Conservation (phyloP, 2,113 vertebrate species). For the Prietella phreatophila region DNA sequence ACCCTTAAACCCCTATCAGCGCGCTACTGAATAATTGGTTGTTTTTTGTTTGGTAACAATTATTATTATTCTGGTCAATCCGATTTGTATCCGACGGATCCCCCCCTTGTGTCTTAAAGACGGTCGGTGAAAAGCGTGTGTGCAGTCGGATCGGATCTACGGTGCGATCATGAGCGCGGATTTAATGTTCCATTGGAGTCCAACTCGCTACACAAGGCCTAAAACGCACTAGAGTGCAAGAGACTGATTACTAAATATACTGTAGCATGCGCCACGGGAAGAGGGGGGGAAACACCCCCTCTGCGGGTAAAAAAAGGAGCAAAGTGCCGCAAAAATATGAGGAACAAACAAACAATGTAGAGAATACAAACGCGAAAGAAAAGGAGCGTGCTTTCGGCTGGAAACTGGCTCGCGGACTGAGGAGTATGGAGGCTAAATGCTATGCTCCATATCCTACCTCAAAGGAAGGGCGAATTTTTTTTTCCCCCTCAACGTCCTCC, state of each 20-base stretch:
- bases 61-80: neutral
- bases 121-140: neutral
- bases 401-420: neutral
- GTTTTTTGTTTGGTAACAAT: neutral
- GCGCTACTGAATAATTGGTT: neutral
- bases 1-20: neutral
- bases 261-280: conserved; percentile 8
- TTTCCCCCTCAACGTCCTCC: conserved; percentile 55
- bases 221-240: neutral
- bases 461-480: conserved; percentile 61
- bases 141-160: neutral
- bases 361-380: neutral
- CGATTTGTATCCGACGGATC: neutral
- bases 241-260: conserved; percentile 22
- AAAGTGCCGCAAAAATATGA: neutral
- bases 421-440: conserved; percentile 31
- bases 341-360: neutral
- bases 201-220: conserved; percentile 24
- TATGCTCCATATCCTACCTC: conserved; percentile 63
- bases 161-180: conserved; percentile 5
- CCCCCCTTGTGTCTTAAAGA: neutral
- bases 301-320: conserved; percentile 23
- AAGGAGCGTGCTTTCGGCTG: neutral
- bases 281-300: neutral
- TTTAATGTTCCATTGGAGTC: conserved; percentile 10